These are phyloP conservation scores for Arothron firmamentum DNA, from an alignment of 2,113 vertebrate species.

Conservation along the genomic window DNA sequence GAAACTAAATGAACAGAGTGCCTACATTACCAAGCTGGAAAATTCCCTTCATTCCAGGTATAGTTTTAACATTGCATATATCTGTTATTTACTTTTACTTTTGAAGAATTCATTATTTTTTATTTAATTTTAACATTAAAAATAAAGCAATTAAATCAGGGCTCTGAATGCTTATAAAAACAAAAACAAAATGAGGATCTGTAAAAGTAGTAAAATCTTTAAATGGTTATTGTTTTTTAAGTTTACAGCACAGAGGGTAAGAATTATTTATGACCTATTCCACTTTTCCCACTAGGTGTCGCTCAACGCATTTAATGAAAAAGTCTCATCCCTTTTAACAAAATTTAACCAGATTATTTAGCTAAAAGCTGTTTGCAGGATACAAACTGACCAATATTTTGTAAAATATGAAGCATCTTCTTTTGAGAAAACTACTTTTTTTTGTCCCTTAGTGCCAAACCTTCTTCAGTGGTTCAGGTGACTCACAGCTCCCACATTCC, in stretches of 20 bases:
- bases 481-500: conserved; percentile 28
- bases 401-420: too few relatives aligned
- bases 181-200: too few relatives aligned
- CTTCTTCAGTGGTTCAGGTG: conserved; percentile 45
- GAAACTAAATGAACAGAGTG: conserved; percentile 70
- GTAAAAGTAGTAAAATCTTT: too few relatives aligned
- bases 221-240: neutral
- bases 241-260: neutral
- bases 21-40: conserved; percentile 74
- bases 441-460: conserved; percentile 18
- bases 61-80: neutral
- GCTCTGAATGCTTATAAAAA: too few relatives aligned
- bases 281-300: conserved; percentile 49
- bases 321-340: neutral
- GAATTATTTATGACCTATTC: neutral
- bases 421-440: neutral
- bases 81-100: neutral
- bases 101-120: neutral
- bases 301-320: conserved; percentile 24
- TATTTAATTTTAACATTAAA: neutral
- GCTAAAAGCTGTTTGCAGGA: neutral
- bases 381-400: too few relatives aligned
- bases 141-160: too few relatives aligned
- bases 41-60: conserved; percentile 72
- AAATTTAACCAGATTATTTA: neutral